Conservation (phyloP, 2,113 vertebrate genomes). For the Lichenostomus cassidix region DNA sequence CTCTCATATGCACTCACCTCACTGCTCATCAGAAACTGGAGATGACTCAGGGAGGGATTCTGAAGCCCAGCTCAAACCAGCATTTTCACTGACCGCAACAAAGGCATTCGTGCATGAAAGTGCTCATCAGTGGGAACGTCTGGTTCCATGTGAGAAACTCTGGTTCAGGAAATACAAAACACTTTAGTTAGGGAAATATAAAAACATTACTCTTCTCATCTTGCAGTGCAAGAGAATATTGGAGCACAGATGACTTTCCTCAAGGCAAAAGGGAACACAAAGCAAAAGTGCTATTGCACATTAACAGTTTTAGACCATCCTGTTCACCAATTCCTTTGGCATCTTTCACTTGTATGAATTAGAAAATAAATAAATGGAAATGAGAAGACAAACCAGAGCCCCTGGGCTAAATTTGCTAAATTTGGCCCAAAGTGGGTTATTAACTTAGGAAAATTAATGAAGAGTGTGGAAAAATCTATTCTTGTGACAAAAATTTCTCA, state of each 20-base stretch:
- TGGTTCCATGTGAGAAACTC: background rate
- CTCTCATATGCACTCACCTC: background rate
- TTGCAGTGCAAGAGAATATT: background rate
- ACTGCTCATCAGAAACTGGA: background rate
- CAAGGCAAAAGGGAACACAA: background rate
- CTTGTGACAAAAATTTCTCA: background rate
- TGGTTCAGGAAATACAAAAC: background rate
- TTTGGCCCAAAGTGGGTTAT: background rate
- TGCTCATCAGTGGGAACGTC: background rate
- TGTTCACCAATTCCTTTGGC: background rate
- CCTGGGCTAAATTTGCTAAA: background rate
- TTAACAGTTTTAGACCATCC: background rate
- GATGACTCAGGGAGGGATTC: background rate
- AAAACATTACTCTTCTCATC: background rate
- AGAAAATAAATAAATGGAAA: slow-evolving; percentile 15
- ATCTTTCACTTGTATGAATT: background rate
- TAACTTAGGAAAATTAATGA: background rate
- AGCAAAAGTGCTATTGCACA: background rate
- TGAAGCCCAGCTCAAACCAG: background rate
- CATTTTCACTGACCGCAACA: background rate
- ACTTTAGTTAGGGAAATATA: background rate
- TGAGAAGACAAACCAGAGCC: background rate
- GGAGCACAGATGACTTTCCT: background rate
- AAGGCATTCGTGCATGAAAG: background rate
- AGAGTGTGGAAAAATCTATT: background rate